Conservation (phyloP, 2,113 vertebrate genomes). For the Nasalis larvatus region DNA sequence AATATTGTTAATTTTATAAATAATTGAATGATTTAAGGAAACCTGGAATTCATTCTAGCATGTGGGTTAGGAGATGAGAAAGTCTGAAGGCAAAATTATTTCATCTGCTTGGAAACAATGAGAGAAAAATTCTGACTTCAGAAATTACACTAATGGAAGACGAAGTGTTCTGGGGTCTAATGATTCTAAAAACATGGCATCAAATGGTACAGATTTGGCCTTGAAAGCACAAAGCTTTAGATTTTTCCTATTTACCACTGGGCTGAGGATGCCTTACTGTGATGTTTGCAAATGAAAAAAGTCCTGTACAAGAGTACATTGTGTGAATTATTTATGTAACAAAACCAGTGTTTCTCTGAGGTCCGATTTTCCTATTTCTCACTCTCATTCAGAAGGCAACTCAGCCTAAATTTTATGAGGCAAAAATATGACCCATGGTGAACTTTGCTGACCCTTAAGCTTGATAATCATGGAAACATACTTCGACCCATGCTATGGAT, state of each 20-base stretch:
- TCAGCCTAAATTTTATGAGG: not conserved
- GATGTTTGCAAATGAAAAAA: not conserved
- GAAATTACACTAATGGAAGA: not conserved
- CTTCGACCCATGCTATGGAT: fast-evolving
- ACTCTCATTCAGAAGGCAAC: not conserved
- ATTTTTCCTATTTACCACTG: not conserved
- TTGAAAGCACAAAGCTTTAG: not conserved
- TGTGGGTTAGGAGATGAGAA: not conserved
- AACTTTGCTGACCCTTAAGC: not conserved
- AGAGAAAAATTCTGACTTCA: not conserved
- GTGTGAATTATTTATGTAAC: not conserved
- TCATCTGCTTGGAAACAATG: not conserved
- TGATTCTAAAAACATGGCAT: not conserved
- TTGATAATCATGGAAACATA: fast-evolving
- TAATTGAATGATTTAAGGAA: not conserved
- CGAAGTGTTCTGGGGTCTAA: not conserved
- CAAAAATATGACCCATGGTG: not conserved
- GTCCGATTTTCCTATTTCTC: not conserved
- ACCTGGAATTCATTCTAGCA: not conserved
- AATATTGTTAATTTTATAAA: not conserved
- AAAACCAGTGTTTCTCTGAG: not conserved
- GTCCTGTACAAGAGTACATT: not conserved
- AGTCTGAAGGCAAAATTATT: not conserved
- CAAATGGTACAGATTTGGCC: not conserved
- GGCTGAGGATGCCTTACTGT: not conserved